phyloP scores from a whole-genome alignment of 1,140 invertebrate species.

The Carcinoscorpius rotundicauda region DNA sequence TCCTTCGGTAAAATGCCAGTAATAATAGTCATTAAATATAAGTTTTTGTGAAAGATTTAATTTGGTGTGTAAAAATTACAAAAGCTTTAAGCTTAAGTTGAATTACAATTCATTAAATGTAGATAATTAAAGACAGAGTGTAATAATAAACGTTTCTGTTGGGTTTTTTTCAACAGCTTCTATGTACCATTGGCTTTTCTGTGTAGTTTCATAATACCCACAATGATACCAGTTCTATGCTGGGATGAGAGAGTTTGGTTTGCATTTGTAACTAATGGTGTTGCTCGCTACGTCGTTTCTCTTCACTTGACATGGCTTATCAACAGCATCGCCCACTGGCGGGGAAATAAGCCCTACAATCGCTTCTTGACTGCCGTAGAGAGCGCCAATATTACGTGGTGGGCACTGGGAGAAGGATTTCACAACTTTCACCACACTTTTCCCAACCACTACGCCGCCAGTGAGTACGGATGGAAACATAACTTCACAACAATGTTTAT shows the following conservation, averaged over 20 bases:
- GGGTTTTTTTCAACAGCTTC: constrained; percentile 11
- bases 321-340: constrained; percentile 41
- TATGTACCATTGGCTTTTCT: constrained; percentile 35
- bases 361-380: constrained; percentile 36
- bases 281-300: constrained; percentile 36
- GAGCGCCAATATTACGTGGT: constrained; percentile 32
- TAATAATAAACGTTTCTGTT: too few species aligned
- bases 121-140: too few species aligned
- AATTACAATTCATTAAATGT: too few species aligned
- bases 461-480: constrained; percentile 37
- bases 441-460: constrained; percentile 39
- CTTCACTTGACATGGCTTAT: constrained; percentile 37
- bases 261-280: constrained; percentile 32
- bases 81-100: too few species aligned
- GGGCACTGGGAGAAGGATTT: constrained; percentile 40
- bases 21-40: too few species aligned
- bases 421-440: constrained; percentile 47
- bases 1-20: too few species aligned
- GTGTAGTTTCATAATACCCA: constrained; percentile 38
- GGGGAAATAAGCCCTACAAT: constrained; percentile 37
- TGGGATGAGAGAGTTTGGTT: constrained; percentile 35
- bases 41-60: too few species aligned
- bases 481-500: constrained; percentile 43
- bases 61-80: too few species aligned
- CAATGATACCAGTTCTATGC: constrained; percentile 35